Evolutionary conservation across 2,113 vertebrate species (phyloP).

Genomic region (Clarias gariepinus): DNA sequence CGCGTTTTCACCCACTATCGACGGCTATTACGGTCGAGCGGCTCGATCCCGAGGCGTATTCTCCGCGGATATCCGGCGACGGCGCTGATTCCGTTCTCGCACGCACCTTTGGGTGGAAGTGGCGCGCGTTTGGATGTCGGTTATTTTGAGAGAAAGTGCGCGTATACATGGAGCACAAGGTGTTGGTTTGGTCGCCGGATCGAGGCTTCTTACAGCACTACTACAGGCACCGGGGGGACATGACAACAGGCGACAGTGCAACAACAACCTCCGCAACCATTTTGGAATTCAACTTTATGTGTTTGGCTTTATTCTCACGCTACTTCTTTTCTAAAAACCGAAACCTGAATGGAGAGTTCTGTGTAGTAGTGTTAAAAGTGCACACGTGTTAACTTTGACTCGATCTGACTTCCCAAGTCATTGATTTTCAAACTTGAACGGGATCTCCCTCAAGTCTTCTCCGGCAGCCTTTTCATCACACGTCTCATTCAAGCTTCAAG

Average conservation of each 20-base stretch:
- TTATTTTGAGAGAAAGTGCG: slow-evolving; percentile 78
- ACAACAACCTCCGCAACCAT: slow-evolving; percentile 91
- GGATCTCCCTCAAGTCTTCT: slow-evolving; percentile 50
- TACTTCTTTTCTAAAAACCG: neutral
- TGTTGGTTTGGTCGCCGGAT: slow-evolving; percentile 73
- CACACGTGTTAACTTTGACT: neutral
- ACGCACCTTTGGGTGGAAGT: slow-evolving; percentile 66
- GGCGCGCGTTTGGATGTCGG: slow-evolving; percentile 68
- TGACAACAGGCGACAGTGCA: slow-evolving; percentile 83
- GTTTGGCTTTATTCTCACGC: slow-evolving; percentile 39
- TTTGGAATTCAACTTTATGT: slow-evolving; percentile 76
- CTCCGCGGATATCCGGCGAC: slow-evolving; percentile 36
- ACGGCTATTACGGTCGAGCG: slow-evolving; percentile 51
- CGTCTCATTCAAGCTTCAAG: slow-evolving; percentile 45
- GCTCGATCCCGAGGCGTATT: slow-evolving; percentile 38
- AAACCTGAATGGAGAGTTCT: neutral
- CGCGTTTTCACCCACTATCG: slow-evolving; percentile 50
- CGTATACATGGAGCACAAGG: slow-evolving; percentile 76
- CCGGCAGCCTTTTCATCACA: slow-evolving; percentile 42
- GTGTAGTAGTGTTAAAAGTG: neutral
- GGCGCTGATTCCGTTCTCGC: slow-evolving; percentile 33
- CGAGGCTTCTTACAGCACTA: slow-evolving; percentile 89
- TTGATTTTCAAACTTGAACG: slow-evolving; percentile 44
- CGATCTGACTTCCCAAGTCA: neutral
- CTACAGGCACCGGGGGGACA: slow-evolving; percentile 90